Percentiles rank a stretch among this genome's conserved stretches.
Conservation (phyloP, 2,113 vertebrate genomes). For the Thomomys bottae region DNA sequence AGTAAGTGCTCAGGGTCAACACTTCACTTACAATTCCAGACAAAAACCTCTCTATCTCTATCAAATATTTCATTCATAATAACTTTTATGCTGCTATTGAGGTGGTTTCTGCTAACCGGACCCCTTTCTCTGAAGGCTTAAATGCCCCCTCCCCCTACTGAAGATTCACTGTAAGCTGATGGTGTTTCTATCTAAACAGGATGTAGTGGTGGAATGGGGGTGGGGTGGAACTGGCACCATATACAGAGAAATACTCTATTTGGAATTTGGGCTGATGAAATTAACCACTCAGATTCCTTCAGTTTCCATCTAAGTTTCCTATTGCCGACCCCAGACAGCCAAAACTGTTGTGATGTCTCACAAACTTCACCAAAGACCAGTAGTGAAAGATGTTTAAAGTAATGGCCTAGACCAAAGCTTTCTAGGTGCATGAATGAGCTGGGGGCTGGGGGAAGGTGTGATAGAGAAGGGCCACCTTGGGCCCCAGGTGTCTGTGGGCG, state of each 20-base stretch:
- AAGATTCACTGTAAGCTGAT: neutral
- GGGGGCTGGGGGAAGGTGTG: rapidly evolving
- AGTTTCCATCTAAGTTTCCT: conserved; percentile 3
- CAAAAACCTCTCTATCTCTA: no score
- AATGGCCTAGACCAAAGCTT: neutral
- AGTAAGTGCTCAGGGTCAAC: neutral
- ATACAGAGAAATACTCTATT: neutral
- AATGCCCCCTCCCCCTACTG: neutral
- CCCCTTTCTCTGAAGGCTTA: neutral
- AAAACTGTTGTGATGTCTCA: neutral
- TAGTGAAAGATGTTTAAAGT: neutral
- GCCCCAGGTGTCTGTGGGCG: neutral
- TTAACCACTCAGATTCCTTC: neutral
- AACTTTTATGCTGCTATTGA: neutral
- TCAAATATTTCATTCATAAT: conserved; percentile 14
- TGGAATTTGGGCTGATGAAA: neutral
- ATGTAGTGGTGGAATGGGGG: no score
- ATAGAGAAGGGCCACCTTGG: neutral
- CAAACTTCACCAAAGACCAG: neutral
- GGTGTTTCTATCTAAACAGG: neutral
- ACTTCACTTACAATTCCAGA: neutral
- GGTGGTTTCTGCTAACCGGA: neutral
- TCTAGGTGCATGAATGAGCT: neutral
- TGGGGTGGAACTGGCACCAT: neutral
- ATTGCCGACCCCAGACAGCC: neutral